Evolutionary conservation across 2,797 vertebrate species (phyloP), one percentile per base, ranked within the genome.

Genomic region (Bradypodion pumilum): DNA sequence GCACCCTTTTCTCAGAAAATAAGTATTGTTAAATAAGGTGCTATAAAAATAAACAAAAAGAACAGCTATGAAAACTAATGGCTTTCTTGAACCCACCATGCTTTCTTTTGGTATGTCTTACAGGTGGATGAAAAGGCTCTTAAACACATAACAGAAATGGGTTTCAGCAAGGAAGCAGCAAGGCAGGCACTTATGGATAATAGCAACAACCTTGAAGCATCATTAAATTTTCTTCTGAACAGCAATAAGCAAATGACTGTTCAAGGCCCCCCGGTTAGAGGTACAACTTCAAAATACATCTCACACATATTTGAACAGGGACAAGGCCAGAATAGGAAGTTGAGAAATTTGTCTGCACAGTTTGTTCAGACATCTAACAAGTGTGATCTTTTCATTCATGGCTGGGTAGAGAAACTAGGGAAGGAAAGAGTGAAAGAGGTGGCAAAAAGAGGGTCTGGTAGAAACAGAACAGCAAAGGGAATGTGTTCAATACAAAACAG

Each of bases 121-220:
- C 88, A 99, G 99, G 98, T 99, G 92, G 98, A 99, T 91, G 98
- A 99, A 92, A 97, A 98, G 68, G 97, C 98, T 83, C 94, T 99
- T 82, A 97, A 97, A 91, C 97, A 99, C 92, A 98, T 99, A 95
- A 99, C 98, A 94, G 99, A 99, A 95, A 99, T 99, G 98, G 98
- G 98, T 76, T 99, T 99, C 91, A 97, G 97, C 94, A 98, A 97
- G 92, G 98, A 99, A 91, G 97, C 96, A 7, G 98, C 98, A 25
- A 97, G 98, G 69, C 98, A 98, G 92, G 98, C 98, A 29, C 95
- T 99, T 85, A 97, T 99, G 97, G 98, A 99, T 93, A 97, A 98
- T 90, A 97, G 97, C 95, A 99, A 99, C 96, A 98, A 97, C 92
- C 91, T 99, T 89, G 98, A 99, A 95, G 97, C 97, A 75, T 98